A percentile compares a stretch with the other conserved stretches of the same genome.
Evolutionary conservation across 1,140 invertebrate species (phyloP).

Genomic region (Mya arenaria): DNA sequence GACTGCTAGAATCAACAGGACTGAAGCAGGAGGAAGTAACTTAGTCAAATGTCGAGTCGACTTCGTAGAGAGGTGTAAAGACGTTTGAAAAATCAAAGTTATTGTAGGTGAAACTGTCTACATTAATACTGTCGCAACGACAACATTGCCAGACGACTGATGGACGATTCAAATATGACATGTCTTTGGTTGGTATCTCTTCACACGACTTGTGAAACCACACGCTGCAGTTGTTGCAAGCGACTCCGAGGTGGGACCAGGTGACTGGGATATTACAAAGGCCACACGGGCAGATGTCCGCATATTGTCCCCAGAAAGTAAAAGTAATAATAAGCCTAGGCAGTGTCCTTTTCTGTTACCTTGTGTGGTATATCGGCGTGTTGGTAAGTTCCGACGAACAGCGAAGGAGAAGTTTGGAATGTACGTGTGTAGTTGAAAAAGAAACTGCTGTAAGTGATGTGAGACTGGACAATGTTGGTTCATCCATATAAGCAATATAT

Average conservation of each 20-base stretch:
- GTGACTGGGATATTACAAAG: not conserved
- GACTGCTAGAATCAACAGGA: too few species aligned
- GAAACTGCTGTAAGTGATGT: not conserved
- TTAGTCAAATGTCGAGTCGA: too few species aligned
- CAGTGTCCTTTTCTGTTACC: not conserved
- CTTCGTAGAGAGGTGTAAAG: too few species aligned
- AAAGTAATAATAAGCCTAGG: not conserved
- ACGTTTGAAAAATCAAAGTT: too few species aligned
- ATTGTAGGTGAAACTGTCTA: too few species aligned
- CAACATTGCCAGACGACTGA: constrained; percentile 7
- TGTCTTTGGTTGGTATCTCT: not conserved
- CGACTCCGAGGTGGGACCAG: not conserved
- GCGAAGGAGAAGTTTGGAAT: not conserved
- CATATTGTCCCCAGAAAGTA: not conserved
- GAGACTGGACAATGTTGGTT: not conserved
- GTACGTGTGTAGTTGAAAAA: not conserved
- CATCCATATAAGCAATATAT: not conserved
- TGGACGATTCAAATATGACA: not conserved
- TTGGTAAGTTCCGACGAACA: not conserved
- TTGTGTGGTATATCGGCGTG: not conserved
- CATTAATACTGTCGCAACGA: not conserved
- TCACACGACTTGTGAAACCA: constrained; percentile 16
- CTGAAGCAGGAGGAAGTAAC: too few species aligned
- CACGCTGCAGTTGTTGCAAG: too few species aligned
- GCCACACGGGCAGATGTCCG: constrained; percentile 3